phyloP scores from a whole-genome alignment of 1,140 invertebrate species.

The Musca vetustissima region DNA sequence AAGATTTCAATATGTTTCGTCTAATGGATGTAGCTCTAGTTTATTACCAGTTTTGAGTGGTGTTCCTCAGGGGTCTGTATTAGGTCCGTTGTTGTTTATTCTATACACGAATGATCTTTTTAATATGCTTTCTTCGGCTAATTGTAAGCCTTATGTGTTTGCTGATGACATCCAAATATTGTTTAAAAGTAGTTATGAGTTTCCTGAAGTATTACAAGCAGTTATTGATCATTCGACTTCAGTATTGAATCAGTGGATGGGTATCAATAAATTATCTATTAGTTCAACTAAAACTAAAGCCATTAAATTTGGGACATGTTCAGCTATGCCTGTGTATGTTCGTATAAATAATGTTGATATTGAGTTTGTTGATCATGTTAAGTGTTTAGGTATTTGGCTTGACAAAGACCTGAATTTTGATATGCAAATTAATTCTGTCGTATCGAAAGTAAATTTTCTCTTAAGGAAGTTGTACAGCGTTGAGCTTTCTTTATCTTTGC shows the following conservation, averaged over 20 bases:
- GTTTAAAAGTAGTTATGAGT: background rate
- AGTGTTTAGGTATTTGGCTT: too few species aligned
- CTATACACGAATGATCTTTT: background rate
- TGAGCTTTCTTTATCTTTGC: too few species aligned
- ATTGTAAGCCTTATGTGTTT: background rate
- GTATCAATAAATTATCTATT: background rate
- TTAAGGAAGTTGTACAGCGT: too few species aligned
- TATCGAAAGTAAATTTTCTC: too few species aligned
- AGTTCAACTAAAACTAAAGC: background rate
- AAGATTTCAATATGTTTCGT: background rate
- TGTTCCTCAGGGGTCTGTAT: background rate
- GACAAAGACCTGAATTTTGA: too few species aligned
- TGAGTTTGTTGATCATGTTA: too few species aligned
- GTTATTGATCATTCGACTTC: background rate
- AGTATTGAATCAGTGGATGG: background rate
- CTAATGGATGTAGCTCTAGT: background rate
- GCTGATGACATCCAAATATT: conserved; percentile 1
- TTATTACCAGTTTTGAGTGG: background rate
- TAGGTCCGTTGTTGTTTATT: background rate
- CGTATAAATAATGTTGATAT: too few species aligned
- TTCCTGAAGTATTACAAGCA: background rate
- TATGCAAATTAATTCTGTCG: too few species aligned
- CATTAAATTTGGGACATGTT: background rate
- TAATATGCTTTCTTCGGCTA: background rate
- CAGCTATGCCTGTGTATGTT: too few species aligned